Conservation (phyloP, 2,888 invertebrate species). For the Dasypogon diadema region DNA sequence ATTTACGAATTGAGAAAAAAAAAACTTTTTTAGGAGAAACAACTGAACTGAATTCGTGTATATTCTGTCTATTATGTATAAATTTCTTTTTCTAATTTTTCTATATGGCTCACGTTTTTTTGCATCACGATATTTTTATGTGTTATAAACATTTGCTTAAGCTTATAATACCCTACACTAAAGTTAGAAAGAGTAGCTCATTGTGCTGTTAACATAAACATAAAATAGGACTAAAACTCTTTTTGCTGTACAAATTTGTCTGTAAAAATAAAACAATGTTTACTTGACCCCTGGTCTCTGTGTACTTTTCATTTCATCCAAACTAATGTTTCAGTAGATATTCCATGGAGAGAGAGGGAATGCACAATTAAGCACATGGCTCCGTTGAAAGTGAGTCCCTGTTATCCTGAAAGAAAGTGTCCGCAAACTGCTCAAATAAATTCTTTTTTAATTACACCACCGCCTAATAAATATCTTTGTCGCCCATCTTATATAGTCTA, state of each 20-base stretch:
- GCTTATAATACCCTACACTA: no score
- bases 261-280: neutral
- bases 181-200: no score
- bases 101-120: no score
- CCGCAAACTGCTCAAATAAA: conserved; percentile 20
- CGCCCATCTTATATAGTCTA: neutral
- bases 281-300: neutral
- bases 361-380: neutral
- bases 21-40: no score
- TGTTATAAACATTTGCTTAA: no score
- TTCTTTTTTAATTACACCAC: conserved; percentile 7
- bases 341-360: neutral
- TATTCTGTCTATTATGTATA: no score
- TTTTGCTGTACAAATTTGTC: neutral
- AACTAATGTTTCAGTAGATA: neutral
- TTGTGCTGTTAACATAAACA: no score
- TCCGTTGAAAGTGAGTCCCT: neutral
- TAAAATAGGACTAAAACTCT: neutral
- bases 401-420: neutral
- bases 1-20: no score
- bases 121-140: no score
- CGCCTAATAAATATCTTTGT: neutral
- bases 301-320: neutral
- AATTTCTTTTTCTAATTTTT: no score
- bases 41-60: no score